phyloP scores from a whole-genome alignment of 2,113 vertebrate genomes.

The Alouatta palliata region DNA sequence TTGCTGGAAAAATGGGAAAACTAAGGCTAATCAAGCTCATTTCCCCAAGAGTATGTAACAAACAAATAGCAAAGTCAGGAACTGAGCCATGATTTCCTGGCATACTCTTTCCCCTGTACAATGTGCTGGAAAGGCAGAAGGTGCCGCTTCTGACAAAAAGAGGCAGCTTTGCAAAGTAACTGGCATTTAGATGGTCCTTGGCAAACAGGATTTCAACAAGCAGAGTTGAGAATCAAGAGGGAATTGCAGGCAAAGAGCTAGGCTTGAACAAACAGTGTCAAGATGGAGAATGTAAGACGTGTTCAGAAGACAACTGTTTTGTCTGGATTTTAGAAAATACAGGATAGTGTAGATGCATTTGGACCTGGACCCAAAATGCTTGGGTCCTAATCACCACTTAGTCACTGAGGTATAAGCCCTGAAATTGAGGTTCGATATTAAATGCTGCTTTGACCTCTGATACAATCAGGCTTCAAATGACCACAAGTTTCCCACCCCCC shows the following conservation, averaged over 20 bases:
- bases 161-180: background rate
- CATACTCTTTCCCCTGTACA: background rate
- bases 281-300: background rate
- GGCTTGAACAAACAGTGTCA: too few relatives aligned
- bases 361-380: background rate
- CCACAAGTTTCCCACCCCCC: background rate
- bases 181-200: background rate
- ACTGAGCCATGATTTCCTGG: background rate
- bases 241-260: background rate
- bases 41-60: background rate
- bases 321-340: too few relatives aligned
- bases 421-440: background rate
- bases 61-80: background rate
- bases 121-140: too few relatives aligned
- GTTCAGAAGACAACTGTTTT: background rate
- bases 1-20: background rate
- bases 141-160: fast-evolving
- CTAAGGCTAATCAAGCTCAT: background rate
- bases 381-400: background rate
- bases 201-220: background rate
- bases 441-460: background rate
- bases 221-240: background rate
- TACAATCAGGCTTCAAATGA: background rate
- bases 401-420: background rate
- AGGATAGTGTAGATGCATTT: background rate